Conservation (phyloP, 2,888 invertebrate species). For the Podabrus alpinus region DNA sequence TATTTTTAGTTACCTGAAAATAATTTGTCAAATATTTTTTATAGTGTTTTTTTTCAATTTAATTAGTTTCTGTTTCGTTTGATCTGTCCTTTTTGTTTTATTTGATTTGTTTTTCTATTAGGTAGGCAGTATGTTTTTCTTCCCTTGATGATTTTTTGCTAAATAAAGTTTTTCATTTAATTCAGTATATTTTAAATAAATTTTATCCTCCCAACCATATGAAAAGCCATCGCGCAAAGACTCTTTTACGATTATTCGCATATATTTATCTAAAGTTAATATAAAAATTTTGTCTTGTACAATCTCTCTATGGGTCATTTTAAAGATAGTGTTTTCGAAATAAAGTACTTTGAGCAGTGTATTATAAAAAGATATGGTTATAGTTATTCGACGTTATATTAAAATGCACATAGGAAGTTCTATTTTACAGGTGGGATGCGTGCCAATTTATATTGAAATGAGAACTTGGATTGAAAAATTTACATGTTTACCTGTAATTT, state of each 20-base stretch:
- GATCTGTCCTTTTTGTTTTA: too few relatives aligned
- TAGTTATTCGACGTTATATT: background rate
- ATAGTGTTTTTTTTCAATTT: too few relatives aligned
- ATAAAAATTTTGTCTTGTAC: background rate
- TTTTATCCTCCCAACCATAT: background rate
- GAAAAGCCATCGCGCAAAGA: background rate
- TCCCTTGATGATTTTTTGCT: too few relatives aligned
- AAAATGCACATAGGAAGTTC: background rate
- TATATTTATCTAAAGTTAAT: background rate
- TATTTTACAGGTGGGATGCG: background rate
- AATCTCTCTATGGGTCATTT: background rate
- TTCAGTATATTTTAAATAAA: background rate
- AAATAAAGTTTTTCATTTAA: background rate
- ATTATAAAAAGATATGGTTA: background rate
- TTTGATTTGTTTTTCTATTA: too few relatives aligned
- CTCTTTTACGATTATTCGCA: background rate
- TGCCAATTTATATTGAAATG: background rate
- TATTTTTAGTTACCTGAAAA: too few relatives aligned
- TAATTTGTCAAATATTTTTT: too few relatives aligned
- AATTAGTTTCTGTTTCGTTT: too few relatives aligned
- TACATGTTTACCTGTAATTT: background rate
- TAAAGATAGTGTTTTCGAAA: background rate
- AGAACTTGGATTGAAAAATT: background rate
- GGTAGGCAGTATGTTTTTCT: too few relatives aligned
- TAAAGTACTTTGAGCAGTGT: background rate